These are phyloP conservation scores for Leptopilina myrica DNA, from an alignment of 2,888 invertebrate genomes.

Conservation along the genomic window DNA sequence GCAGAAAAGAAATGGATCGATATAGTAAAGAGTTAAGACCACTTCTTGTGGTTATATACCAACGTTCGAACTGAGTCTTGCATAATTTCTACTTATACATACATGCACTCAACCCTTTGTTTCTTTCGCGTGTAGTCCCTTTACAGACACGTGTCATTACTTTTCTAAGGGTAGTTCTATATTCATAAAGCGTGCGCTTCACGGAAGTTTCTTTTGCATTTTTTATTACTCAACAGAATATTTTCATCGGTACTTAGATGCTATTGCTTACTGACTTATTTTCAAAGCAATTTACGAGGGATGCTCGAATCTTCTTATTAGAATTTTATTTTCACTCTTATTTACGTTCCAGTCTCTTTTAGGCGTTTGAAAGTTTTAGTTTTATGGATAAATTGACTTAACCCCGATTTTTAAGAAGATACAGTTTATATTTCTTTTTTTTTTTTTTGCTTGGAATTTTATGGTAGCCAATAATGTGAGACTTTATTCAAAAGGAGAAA, in stretches of 20 bases:
- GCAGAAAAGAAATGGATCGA: conserved; percentile 41
- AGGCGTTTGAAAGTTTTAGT: neutral
- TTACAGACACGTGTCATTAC: conserved; percentile 29
- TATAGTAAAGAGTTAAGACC: conserved; percentile 50
- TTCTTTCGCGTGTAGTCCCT: conserved; percentile 32
- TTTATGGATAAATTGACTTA: neutral
- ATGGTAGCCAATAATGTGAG: neutral
- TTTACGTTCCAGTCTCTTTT: neutral
- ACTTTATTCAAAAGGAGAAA: neutral
- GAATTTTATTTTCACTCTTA: neutral
- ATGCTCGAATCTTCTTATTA: neutral
- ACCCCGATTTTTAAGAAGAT: too few species aligned
- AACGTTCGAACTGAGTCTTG: conserved; percentile 42
- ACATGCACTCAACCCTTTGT: neutral
- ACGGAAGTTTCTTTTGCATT: conserved; percentile 1
- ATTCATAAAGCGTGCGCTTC: conserved; percentile 32
- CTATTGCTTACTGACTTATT: neutral
- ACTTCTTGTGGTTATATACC: conserved; percentile 46
- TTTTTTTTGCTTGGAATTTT: neutral
- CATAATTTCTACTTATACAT: conserved; percentile 29
- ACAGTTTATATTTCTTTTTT: too few species aligned
- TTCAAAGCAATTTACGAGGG: neutral
- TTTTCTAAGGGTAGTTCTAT: conserved; percentile 12
- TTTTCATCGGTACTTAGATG: conserved; percentile 1
- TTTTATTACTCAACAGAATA: conserved; percentile 6